These are phyloP conservation scores for Ochotona princeps DNA, from an alignment of 2,113 vertebrate species.

Conservation along the genomic window DNA sequence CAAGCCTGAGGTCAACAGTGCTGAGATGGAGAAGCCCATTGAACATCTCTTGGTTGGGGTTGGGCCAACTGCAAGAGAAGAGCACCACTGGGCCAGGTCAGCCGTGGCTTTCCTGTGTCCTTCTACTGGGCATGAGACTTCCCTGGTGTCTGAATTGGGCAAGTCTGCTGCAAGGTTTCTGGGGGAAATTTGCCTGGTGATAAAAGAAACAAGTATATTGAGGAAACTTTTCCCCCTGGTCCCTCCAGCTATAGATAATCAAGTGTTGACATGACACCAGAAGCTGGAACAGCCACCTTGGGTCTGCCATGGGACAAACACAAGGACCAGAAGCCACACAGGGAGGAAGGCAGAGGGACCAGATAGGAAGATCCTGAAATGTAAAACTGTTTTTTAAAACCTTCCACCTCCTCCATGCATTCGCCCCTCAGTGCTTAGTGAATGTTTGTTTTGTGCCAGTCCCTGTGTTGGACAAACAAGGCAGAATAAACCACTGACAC, in stretches of 20 bases:
- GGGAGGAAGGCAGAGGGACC: background rate
- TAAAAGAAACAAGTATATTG: background rate
- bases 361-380: background rate
- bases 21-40: background rate
- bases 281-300: background rate
- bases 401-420: background rate
- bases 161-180: background rate
- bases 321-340: background rate
- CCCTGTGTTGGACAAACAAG: background rate
- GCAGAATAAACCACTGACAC: background rate
- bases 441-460: background rate
- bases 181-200: background rate
- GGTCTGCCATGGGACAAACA: background rate
- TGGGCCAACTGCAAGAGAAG: background rate
- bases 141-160: background rate
- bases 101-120: background rate
- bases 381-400: background rate
- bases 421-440: background rate
- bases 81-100: background rate
- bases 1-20: background rate
- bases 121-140: background rate
- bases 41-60: background rate
- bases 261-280: background rate
- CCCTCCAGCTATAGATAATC: background rate
- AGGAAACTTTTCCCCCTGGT: background rate